Evolutionary conservation across 2,888 invertebrate species (phyloP).

Genomic region (Drosophila subquinaria): DNA sequence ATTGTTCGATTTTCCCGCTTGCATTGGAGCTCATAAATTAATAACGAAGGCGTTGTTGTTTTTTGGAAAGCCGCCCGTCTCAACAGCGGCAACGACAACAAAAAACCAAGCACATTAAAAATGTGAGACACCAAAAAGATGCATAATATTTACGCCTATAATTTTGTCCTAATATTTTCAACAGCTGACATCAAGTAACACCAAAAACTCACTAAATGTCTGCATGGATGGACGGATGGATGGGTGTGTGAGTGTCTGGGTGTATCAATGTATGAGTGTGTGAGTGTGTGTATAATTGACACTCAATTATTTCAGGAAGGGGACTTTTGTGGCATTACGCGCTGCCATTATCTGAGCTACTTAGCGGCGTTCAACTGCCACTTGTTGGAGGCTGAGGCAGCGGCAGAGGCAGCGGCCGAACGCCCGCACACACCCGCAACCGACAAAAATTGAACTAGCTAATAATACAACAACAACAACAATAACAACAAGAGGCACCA

Average conservation of each 20-base stretch:
- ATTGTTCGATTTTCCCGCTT: constrained; percentile 39
- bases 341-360: constrained; percentile 77
- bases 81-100: constrained; percentile 28
- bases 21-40: constrained; percentile 65
- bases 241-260: constrained; percentile 15
- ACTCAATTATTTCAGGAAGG: constrained; percentile 70
- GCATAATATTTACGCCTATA: constrained; percentile 79
- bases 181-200: constrained; percentile 75
- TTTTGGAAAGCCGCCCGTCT: constrained; percentile 33
- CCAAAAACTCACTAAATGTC: constrained; percentile 52
- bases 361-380: constrained; percentile 78
- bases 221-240: constrained; percentile 13
- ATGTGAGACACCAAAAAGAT: constrained; percentile 52
- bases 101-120: constrained; percentile 55
- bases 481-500: constrained; percentile 48
- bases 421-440: constrained; percentile 66
- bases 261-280: constrained; percentile 34
- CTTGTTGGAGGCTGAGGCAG: constrained; percentile 63
- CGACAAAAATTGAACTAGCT: constrained; percentile 70
- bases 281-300: constrained; percentile 68
- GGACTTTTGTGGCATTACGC: constrained; percentile 63
- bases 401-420: constrained; percentile 5
- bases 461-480: constrained; percentile 72
- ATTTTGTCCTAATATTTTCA: constrained; percentile 76
- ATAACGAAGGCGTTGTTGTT: constrained; percentile 65